Base-by-base conservation (phyloP, 2,797 vertebrate species). In the Momotus momota region DNA sequence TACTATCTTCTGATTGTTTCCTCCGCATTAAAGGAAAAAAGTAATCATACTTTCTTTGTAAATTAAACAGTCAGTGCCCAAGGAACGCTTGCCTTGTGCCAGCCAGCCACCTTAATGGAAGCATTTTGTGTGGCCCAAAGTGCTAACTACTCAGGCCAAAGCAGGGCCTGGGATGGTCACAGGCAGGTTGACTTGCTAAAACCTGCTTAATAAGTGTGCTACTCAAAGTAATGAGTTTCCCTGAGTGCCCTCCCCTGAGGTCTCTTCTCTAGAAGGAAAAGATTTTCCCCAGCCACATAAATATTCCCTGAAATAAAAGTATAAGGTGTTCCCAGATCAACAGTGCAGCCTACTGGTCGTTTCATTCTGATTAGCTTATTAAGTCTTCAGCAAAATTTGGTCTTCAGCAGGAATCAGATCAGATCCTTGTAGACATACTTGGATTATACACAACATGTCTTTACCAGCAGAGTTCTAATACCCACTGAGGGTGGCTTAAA, bases 261-360 rank as follows among this genome's bases (percentile, higher is more conserved):
- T 73, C 38, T 22, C 51, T 86, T 92, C 46, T 20, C 33, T 12
- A 29, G 25, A 51, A 62, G 35, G 45, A 70, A 79, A 95, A 40
- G 2, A 14, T 82, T 86, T 91, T 81, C 33, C 69, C 52, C 66
- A 93, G 82, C 35, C 64, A 45, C 65, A 72, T 45, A 81, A 90
- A 81, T 86, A 61, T 21, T 31, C 55, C 38, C 58, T 23, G 49
- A 80, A 82, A 67, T 33, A 43, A 66, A 91, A 84, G 48, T 22
- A 49, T 9, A 5, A 13, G 23, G 21, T 80, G 86, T 92, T 92
- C 17, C 29, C 88, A 82, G 90, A 64, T 61, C 86, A 77, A 95
- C 88, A 96, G 88, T 95, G 94, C 90, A 80, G 46, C 96, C 96
- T 97, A 69, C 94, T 82, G 96, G 94, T 21, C 71, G 48, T 73